Evolutionary conservation across 2,888 invertebrate species (phyloP), one percentile per base, ranked within the genome.

Genomic region (Abscondita cerata): DNA sequence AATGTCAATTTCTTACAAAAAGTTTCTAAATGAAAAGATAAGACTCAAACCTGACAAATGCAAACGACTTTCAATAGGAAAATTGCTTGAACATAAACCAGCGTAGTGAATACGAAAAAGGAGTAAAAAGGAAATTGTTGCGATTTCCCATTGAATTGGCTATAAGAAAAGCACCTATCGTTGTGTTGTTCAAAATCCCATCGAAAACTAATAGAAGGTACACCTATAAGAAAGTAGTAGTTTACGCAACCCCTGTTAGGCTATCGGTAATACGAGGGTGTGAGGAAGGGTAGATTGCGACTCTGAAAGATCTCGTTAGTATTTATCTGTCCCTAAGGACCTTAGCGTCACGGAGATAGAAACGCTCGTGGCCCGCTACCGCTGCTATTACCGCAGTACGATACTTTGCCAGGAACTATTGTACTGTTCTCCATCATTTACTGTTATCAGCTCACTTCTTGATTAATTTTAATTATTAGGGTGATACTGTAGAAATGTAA

Each of bases 251-350:
- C 64, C 64, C 64, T 57, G 59, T 59, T 57, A 64, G 62, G 62
- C 65, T 65, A 65, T 65, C 62, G 62, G 65, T 56, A 65, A 67
- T 65, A 61, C 59, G 65, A 66, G 67, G 64, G 69, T 68, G 67
- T 63, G 67, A 69, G 73, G 70, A 76, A 76, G 78, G 78, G 78
- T 77, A 76, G 76, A 76, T 76, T 75, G 75, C 73, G 72, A 74
- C 71, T 75, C 76, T 75, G 77, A 77, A 77, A 79, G 78, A 78
- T 78, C 79, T 79, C 78, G 78, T 79, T 79, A 78, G 80, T 80
- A 79, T 80, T 80, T 80, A 80, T 80, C 76, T 76, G 74, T 78
- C 80, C 79, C 78, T 64, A 67, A 75, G 78, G 78, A 78, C 67
- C 69, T 51, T 56, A 64, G 73, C 69, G 71, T 66, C 67, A 68